These are phyloP conservation scores for Cettia cetti DNA, from an alignment of 2,113 vertebrate genomes.

Conservation along the genomic window DNA sequence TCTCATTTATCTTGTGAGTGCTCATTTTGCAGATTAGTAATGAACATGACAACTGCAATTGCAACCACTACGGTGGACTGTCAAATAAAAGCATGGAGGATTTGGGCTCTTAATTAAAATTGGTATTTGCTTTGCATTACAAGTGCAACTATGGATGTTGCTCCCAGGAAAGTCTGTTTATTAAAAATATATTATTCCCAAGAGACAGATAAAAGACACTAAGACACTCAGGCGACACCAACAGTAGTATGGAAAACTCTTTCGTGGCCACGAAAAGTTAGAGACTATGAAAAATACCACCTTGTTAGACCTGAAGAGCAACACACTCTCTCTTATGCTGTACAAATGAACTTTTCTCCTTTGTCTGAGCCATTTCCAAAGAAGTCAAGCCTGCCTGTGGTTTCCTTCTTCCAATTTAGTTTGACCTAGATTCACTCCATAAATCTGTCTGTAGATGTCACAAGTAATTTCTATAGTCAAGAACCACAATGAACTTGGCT, in stretches of 20 bases:
- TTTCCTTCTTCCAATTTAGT: not conserved
- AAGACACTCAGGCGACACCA: not conserved
- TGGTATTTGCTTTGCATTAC: conserved; percentile 7
- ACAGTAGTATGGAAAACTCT: not conserved
- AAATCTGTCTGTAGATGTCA: not conserved
- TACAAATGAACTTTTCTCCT: not conserved
- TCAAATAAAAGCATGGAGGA: conserved; percentile 5
- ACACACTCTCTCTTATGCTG: not conserved
- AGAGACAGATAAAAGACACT: not conserved
- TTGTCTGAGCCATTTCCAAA: not conserved
- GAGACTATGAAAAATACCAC: not conserved
- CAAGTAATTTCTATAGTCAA: not conserved
- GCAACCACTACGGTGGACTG: not conserved
- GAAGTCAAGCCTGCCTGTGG: not conserved
- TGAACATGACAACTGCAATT: conserved; percentile 30
- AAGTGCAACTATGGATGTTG: not conserved
- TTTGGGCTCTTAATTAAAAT: conserved; percentile 51
- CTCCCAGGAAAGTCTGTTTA: conserved; percentile 26
- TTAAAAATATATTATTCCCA: conserved; percentile 26
- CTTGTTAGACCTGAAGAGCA: not conserved
- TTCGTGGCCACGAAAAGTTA: not conserved
- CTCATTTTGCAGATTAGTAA: conserved; percentile 37
- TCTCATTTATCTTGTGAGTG: conserved; percentile 26
- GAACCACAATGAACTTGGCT: not conserved
- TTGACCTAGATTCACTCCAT: not conserved